Conservation (phyloP, 1,140 invertebrate genomes). For the Laupala kohalensis region DNA sequence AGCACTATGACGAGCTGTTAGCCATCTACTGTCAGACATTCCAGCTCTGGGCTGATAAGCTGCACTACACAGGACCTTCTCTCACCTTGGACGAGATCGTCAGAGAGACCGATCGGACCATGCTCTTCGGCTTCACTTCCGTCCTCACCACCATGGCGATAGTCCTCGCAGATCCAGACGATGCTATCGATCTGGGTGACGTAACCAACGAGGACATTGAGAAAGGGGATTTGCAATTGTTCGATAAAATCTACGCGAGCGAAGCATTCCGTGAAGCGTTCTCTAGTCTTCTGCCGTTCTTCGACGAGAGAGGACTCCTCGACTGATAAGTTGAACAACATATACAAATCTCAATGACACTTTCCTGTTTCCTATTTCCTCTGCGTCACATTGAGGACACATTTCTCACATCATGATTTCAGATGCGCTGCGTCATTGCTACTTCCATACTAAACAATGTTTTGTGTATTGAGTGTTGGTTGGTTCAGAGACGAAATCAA, state of each 20-base stretch:
- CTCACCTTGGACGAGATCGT: slow-evolving; percentile 29
- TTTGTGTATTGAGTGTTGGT: too few species aligned
- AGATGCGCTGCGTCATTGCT: too few species aligned
- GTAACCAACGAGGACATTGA: not conserved
- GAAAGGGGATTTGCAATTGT: not conserved
- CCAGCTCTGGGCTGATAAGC: slow-evolving; percentile 23
- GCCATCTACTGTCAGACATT: slow-evolving; percentile 28
- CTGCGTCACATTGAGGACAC: too few species aligned
- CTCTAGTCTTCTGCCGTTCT: not conserved
- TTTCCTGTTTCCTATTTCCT: too few species aligned
- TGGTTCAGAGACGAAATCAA: too few species aligned
- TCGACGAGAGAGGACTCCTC: not conserved
- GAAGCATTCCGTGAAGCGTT: not conserved
- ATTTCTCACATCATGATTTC: too few species aligned
- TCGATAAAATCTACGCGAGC: not conserved
- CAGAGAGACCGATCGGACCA: slow-evolving; percentile 17
- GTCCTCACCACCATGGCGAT: not conserved
- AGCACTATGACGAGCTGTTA: slow-evolving; percentile 26
- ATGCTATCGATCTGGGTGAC: not conserved
- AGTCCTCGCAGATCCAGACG: not conserved
- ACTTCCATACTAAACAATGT: too few species aligned
- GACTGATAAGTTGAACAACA: too few species aligned
- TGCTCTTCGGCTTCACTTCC: not conserved
- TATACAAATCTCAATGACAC: too few species aligned
- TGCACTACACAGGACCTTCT: slow-evolving; percentile 27